Evolutionary conservation across 1,140 invertebrate genomes (phyloP), one percentile per base, ranked within the genome.

Genomic region (Trachelipus rathkii): DNA sequence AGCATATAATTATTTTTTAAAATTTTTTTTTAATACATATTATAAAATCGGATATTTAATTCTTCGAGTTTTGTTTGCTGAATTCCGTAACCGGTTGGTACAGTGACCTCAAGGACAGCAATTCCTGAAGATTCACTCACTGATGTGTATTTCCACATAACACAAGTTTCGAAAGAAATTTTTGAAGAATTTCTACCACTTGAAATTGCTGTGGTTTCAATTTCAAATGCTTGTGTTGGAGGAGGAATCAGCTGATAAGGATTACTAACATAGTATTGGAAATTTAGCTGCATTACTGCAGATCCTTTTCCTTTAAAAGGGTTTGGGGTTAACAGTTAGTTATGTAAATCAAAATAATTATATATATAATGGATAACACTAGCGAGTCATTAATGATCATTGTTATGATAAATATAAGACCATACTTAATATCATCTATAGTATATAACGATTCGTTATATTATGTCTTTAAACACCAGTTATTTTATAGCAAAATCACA

Each of bases 261-360:
- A 81, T 92, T 91, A 84, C 97, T 95, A 43, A 98, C 95, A 86
- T 97, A 96, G 84, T 97, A 96, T 83, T 95, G 92, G n/a, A 95
- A 94, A 70, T 92, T 91, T 89, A 97, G 91, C 87, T 98, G 94
- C 53, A 96, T 86, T 80, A 96, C 92, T 2, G 95, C 95, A 84
- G 93, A 93, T 21, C 96, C 96, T 21, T 93, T 92, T 76, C 96
- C 96, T 84, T 92, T 91, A n/a, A n/a, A n/a, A n/a, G n/a, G n/a
- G n/a, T n/a, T n/a, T n/a, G n/a, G n/a, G n/a, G n/a, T n/a, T n/a
- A n/a, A n/a, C n/a, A n/a, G n/a, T n/a, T n/a, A n/a, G n/a, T n/a
- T n/a, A n/a, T n/a, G n/a, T n/a, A n/a, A n/a, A n/a, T n/a, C n/a
- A n/a, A n/a, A n/a, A n/a, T n/a, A n/a, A n/a, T n/a, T n/a, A n/a